Percentiles rank a stretch among this genome's conserved stretches.
Evolutionary conservation across 2,888 invertebrate species (phyloP).

Genomic region (Nematopogon swammerdamellus): DNA sequence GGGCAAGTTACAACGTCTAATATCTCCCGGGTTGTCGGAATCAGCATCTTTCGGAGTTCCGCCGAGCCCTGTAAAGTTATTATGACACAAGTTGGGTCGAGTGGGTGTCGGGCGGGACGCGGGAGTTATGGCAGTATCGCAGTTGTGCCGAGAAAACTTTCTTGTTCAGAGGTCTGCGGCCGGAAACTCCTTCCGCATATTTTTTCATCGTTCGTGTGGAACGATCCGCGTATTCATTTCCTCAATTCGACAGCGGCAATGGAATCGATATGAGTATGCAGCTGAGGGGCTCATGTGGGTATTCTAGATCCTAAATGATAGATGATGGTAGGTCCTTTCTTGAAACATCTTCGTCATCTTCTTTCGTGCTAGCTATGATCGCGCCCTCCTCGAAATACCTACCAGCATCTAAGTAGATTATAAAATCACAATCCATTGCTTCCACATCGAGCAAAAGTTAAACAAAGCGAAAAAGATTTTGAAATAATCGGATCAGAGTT

Average conservation of each 20-base stretch:
- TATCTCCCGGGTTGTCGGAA: too few relatives aligned
- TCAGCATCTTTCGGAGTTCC: too few relatives aligned
- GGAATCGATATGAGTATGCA: too few relatives aligned
- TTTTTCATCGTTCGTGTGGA: not conserved
- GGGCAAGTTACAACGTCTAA: too few relatives aligned
- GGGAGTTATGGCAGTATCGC: not conserved
- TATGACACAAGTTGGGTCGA: not conserved
- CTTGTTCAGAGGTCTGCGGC: not conserved
- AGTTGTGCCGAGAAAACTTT: not conserved
- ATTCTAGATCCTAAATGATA: too few relatives aligned
- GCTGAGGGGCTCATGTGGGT: too few relatives aligned
- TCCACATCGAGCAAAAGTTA: conserved; percentile 26
- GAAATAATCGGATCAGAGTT: conserved; percentile 34
- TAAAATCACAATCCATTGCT: not conserved
- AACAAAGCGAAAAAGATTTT: conserved; percentile 28
- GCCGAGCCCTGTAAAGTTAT: not conserved
- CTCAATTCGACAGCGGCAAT: too few relatives aligned
- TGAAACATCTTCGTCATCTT: too few relatives aligned
- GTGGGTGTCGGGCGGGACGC: not conserved
- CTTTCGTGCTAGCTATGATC: too few relatives aligned
- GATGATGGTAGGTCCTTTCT: too few relatives aligned
- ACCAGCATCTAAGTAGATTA: not conserved
- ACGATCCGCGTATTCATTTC: too few relatives aligned
- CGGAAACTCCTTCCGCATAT: not conserved
- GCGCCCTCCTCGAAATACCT: too few relatives aligned